phyloP scores from a whole-genome alignment of 2,113 vertebrate genomes.

The Misgurnus anguillicaudatus region DNA sequence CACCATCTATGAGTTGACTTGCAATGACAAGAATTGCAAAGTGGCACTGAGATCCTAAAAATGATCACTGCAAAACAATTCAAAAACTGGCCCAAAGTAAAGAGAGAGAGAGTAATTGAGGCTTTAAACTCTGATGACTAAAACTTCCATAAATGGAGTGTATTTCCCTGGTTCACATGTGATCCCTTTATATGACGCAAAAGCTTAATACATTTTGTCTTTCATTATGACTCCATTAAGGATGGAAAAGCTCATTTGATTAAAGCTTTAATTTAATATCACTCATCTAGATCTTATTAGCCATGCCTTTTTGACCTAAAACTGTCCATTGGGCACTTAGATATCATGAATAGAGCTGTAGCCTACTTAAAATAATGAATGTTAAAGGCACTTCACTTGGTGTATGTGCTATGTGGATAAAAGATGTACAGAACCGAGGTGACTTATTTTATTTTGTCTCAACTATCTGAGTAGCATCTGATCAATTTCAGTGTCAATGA shows the following conservation, averaged over 20 bases:
- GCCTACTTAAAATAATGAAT: constrained; percentile 10
- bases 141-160: neutral
- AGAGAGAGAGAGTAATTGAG: no score
- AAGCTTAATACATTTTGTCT: constrained; percentile 9
- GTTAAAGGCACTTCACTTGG: neutral
- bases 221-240: constrained; percentile 18
- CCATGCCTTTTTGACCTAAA: constrained; percentile 31
- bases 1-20: no score
- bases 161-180: neutral
- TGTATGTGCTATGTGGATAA: neutral
- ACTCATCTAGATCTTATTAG: constrained; percentile 36
- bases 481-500: neutral
- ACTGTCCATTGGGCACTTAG: neutral
- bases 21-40: no score
- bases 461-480: neutral
- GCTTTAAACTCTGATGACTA: neutral
- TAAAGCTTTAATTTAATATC: constrained; percentile 39
- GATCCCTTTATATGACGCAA: neutral
- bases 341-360: neutral
- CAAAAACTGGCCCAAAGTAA: no score
- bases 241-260: constrained; percentile 39
- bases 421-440: neutral
- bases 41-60: no score
- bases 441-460: neutral
- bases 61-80: no score